Evolutionary conservation across 2,888 invertebrate species (phyloP), one percentile per base, ranked within the genome.

Genomic region (Merodon equestris): DNA sequence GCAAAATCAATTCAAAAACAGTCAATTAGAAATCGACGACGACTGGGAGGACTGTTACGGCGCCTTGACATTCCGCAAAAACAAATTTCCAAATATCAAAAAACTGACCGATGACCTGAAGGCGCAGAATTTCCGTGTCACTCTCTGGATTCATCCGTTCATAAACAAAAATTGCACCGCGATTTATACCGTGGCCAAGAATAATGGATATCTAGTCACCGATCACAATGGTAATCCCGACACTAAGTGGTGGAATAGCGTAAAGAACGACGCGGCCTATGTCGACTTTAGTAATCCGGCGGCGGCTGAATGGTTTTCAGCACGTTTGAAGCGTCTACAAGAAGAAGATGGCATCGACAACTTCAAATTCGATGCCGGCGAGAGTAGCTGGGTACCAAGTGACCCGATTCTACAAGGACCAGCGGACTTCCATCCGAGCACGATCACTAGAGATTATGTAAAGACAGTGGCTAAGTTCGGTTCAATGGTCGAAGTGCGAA

Each of bases 11-110:
- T 95, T 94, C 85, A 90, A 91, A 0, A 92, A 92, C 83, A 93
- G 94, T 44, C 95, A 95, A 86, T 89, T 95, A 47, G 96, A 96
- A 89, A 95, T 97, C 70, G 96, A 97, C 83, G 97, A 97, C 84
- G 91, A 93, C 18, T 97, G 96, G 95, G 96, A 97, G 87, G 91
- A 92, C 9, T 94, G 95, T 85, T 96, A 96, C 85, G 97, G 97
- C 0, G 94, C 95, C 0, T 89, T 95, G 58, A 91, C 91, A 3
- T 95, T 97, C 73, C 91, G 95, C 82, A 88, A 89, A 17, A 88
- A 87, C 7, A 95, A 94, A 85, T 94, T 96, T 84, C 92, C 93
- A 0, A 89, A 94, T 82, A 91, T 95, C 12, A 91, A 90, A 58
- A 86, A 90, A 54, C 89, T 95, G 12, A 90, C 93, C 0, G 87